Conservation (phyloP, 2,888 invertebrate genomes). For the Pheosia gnoma region DNA sequence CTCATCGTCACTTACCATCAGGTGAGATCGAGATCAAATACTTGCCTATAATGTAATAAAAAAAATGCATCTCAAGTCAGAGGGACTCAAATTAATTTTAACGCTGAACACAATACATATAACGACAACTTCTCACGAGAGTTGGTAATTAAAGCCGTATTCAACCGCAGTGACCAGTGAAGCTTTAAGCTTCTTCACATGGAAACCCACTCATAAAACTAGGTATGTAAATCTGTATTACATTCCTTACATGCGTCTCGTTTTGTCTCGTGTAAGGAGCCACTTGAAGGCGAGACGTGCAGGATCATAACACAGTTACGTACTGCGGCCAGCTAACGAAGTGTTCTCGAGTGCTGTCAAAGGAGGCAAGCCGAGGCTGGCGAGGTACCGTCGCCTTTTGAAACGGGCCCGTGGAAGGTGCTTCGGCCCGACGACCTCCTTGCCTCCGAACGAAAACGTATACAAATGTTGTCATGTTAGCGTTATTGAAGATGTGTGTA, state of each 20-base stretch:
- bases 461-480: slow-evolving; percentile 31
- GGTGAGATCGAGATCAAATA: too few species aligned
- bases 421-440: slow-evolving; percentile 29
- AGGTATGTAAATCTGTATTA: background rate
- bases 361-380: slow-evolving; percentile 44
- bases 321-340: slow-evolving; percentile 60
- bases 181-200: too few species aligned
- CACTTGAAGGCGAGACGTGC: slow-evolving; percentile 46
- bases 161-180: too few species aligned
- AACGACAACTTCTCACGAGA: too few species aligned
- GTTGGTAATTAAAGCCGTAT: too few species aligned
- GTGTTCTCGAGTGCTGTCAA: slow-evolving; percentile 52
- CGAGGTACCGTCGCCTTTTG: slow-evolving; percentile 50
- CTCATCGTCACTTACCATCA: too few species aligned
- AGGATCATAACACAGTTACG: slow-evolving; percentile 59
- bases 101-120: too few species aligned
- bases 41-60: too few species aligned
- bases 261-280: slow-evolving; percentile 24
- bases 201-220: too few species aligned
- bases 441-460: slow-evolving; percentile 30
- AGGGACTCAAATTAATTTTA: too few species aligned
- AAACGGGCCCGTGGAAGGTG: slow-evolving; percentile 39
- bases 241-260: slow-evolving; percentile 5
- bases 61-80: too few species aligned
- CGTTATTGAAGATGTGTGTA: slow-evolving; percentile 18